Evolutionary conservation across 2,797 vertebrate species (phyloP), one percentile per base, ranked within the genome.

Genomic region (Lates japonicus): DNA sequence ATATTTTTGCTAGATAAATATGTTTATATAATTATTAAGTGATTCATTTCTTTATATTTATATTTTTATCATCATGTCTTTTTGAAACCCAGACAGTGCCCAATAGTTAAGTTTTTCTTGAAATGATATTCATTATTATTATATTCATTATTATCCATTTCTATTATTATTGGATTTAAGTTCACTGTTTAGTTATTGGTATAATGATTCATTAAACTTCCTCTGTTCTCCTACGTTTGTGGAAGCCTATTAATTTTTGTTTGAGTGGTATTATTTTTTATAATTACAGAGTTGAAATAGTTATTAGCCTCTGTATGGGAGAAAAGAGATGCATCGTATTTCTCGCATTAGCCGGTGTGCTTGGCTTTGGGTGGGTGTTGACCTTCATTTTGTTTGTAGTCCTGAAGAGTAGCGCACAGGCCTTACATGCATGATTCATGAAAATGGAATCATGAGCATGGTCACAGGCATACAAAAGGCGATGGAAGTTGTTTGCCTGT

Each of bases 301-400:
- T 95, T 92, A 94, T 96, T 95, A 95, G 92, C 92, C 92, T n/a
- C n/a, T n/a, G n/a, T n/a, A n/a, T 94, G 84, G 91, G 93, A 94
- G 91, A 93, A 90, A 92, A 89, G 80, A 93, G 91, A 93, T 95
- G 81, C 81, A 76, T 87, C 93, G 91, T 91, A 95, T 97, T 96
- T 92, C 94, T 94, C 93, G 86, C 93, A 88, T 93, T 95, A 94
- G 95, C 95, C 96, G 92, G 93, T 83, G 83, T 88, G 93, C 88
- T 95, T 83, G 60, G 78, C 81, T 90, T 87, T 87, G 85, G 90
- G 82, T 78, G 86, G 80, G 89, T 88, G 90, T 96, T 97, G 88
- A 97, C 97, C 97, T 96, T 97, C 94, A 97, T 96, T 84, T 88
- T 94, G 94, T 96, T 96, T 96, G 94, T 81, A 83, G 93, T 96